Conservation (phyloP, 1,140 invertebrate species). For the Whitmania pigra region DNA sequence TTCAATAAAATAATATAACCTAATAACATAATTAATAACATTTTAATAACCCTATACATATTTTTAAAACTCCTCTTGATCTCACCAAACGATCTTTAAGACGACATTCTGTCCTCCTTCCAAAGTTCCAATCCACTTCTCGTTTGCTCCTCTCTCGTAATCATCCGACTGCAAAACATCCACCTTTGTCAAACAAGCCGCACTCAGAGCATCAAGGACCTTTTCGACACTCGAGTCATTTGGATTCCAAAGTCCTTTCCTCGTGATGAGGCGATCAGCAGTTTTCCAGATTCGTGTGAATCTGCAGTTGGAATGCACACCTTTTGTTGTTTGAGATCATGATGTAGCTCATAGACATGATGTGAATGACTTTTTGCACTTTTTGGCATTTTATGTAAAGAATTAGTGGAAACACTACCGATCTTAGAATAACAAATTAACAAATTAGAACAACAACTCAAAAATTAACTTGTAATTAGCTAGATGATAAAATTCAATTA, state of each 20-base stretch:
- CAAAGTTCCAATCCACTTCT: conserved; percentile 25
- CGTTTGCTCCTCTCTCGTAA: conserved; percentile 24
- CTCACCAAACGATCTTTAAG: conserved; percentile 25
- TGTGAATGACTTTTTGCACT: too few relatives aligned
- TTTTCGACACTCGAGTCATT: conserved; percentile 7
- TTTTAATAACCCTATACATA: too few relatives aligned
- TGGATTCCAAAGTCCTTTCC: conserved; percentile 18
- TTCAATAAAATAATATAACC: too few relatives aligned
- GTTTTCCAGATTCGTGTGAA: conserved; percentile 20
- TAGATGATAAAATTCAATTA: too few relatives aligned
- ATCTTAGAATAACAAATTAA: too few relatives aligned
- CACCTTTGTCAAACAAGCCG: conserved; percentile 20
- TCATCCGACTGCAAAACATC: conserved; percentile 15
- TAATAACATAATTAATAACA: too few relatives aligned
- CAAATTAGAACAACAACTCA: too few relatives aligned
- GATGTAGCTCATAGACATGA: too few relatives aligned
- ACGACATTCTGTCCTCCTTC: conserved; percentile 25
- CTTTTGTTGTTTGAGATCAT: background rate
- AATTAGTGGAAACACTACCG: too few relatives aligned
- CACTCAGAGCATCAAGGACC: conserved; percentile 15
- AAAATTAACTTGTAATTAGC: too few relatives aligned
- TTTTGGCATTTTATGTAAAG: too few relatives aligned
- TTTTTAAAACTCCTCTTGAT: background rate
- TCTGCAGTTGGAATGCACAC: background rate
- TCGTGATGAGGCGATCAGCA: conserved; percentile 18